Evolutionary conservation across 2,113 vertebrate genomes (phyloP).

Genomic region (Megaceryle torquata): DNA sequence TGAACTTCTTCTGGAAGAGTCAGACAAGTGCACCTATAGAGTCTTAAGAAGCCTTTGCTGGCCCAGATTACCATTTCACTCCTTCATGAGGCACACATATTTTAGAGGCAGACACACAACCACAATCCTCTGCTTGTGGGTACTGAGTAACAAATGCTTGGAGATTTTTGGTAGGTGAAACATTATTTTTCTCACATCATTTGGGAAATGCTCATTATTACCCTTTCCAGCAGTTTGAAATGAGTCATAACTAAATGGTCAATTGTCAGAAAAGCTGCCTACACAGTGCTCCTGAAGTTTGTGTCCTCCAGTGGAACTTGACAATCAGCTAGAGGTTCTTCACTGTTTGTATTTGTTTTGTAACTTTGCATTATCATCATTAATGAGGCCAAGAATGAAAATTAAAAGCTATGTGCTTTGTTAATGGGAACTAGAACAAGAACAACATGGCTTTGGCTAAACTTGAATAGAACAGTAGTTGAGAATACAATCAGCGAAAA

Average conservation of each 20-base stretch:
- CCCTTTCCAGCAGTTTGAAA: not conserved
- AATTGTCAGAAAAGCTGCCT: not conserved
- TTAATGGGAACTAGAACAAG: conserved; percentile 13
- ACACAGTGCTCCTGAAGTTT: not conserved
- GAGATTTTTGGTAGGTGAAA: not conserved
- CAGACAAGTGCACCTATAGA: not conserved
- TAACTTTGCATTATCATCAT: not conserved
- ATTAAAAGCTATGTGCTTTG: not conserved
- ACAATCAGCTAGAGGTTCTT: not conserved
- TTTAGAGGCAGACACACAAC: not conserved
- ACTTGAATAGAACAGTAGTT: conserved; percentile 4
- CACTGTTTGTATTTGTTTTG: not conserved
- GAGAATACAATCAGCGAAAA: not conserved
- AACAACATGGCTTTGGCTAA: not conserved
- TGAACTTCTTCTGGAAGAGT: not conserved
- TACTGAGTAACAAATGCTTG: not conserved
- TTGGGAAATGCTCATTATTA: not conserved
- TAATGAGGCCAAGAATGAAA: not conserved
- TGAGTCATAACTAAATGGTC: not conserved
- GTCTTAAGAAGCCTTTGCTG: not conserved
- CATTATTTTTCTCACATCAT: not conserved
- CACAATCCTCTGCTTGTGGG: not conserved
- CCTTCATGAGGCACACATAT: not conserved
- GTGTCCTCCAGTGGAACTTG: not conserved
- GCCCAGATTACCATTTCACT: not conserved